These are phyloP conservation scores for Sciurus carolinensis DNA, from an alignment of 2,797 vertebrate genomes.

Conservation along the genomic window DNA sequence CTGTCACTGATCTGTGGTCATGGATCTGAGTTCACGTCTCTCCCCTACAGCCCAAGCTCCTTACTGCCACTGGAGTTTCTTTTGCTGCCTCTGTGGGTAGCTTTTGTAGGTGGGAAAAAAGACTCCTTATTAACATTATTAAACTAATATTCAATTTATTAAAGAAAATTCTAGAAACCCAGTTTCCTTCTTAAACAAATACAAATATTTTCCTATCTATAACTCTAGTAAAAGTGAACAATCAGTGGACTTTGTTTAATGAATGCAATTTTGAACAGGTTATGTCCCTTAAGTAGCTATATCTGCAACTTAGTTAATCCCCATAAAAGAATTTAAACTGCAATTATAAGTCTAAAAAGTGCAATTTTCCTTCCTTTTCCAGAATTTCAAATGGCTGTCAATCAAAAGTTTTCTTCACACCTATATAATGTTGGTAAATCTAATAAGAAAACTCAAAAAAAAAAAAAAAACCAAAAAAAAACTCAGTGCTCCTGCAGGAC, in stretches of 20 bases:
- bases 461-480: neutral
- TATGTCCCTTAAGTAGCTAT: conserved; percentile 25
- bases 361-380: conserved; percentile 57
- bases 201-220: conserved; percentile 57
- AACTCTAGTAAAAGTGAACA: conserved; percentile 28
- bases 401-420: conserved; percentile 25
- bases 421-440: conserved; percentile 3
- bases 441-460: neutral
- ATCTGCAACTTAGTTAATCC: conserved; percentile 54
- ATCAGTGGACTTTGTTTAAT: conserved; percentile 32
- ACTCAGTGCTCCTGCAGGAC: neutral
- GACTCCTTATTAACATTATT: neutral
- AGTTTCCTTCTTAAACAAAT: conserved; percentile 48
- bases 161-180: conserved; percentile 53
- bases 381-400: conserved; percentile 59
- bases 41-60: neutral
- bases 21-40: neutral
- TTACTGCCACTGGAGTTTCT: neutral
- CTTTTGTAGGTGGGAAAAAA: neutral
- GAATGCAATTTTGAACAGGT: conserved; percentile 55
- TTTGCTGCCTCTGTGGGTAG: neutral
- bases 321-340: conserved; percentile 61
- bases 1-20: neutral
- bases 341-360: conserved; percentile 57
- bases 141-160: conserved; percentile 42